Base-by-base conservation (phyloP, 1,140 invertebrate genomes). In the Spodoptera litura region DNA sequence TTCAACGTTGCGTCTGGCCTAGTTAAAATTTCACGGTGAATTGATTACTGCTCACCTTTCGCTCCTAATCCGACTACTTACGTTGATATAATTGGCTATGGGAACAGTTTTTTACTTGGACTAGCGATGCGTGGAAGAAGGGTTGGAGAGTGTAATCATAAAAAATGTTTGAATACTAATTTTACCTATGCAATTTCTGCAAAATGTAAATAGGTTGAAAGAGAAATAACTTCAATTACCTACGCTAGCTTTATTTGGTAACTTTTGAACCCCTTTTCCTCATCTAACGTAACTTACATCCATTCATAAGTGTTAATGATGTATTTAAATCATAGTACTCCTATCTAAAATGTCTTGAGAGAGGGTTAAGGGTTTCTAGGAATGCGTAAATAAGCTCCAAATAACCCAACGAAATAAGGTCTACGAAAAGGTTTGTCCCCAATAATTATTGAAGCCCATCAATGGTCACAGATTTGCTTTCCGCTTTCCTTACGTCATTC, bases 11-110 rank as follows among this genome's bases (percentile, higher is more conserved):
- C 15, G 9, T 20, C 15, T 44, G 13, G 13, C 12, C 44, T 11
- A 52, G 49, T 52, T 68, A 52, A 52, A 52, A 56, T 56, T 68
- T 70, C 49, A 70, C 49, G 25, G 11, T 53, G 27, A 70, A 53
- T 70, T 70, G 66, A 70, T 70, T 70, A 31, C 20, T 12, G 9
- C 53, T 66, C 15, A 68, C 66, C 15, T 27, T 55, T 12, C 52
- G 44, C 64, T 25, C 15, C 27, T 52, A 52, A 68, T 64, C n/a
- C 44, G 38, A 9, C 31, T 44, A 64, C n/a, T 64, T 66, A 53
- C n/a, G 49, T 27, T 10, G 20, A 5, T 25, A 31, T 20, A 70
- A 27, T 70, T 53, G 49, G 66, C 15, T 49, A 52, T 70, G 66
- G 66, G 66, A 70, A 70, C 66, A n/a, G 9, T 52, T 70, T 53